A percentile compares a stretch with the other conserved stretches of the same genome.
Conservation (phyloP, 30 jellyfish, hydroid and myxozoan genomes). For the Pseudorhiza aurosa region DNA sequence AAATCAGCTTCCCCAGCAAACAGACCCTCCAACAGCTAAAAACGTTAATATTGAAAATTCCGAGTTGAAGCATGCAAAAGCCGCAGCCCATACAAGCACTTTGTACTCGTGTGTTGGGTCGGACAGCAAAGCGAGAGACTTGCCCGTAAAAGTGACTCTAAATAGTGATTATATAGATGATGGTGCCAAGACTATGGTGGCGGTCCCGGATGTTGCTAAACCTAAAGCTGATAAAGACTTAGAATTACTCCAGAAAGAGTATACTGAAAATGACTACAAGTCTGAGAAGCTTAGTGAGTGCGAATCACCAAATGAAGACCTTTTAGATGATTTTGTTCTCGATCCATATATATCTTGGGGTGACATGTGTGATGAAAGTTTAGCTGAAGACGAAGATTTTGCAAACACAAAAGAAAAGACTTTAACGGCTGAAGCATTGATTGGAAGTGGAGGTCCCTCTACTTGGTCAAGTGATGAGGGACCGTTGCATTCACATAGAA, state of each 20-base stretch:
- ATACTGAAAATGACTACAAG: neutral
- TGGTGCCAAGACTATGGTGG: neutral
- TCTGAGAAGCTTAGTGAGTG: neutral
- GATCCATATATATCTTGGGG: slow-evolving; percentile 59
- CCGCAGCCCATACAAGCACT: neutral
- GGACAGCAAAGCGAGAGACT: neutral
- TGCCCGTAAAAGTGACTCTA: neutral
- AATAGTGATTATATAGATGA: neutral
- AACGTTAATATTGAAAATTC: neutral
- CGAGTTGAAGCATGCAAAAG: neutral
- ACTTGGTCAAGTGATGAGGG: slow-evolving; percentile 64
- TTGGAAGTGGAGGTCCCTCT: slow-evolving; percentile 54
- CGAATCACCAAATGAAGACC: slow-evolving; percentile 15
- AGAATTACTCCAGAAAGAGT: neutral
- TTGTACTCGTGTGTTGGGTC: neutral
- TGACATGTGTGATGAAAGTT: slow-evolving; percentile 34
- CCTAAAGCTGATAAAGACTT: neutral
- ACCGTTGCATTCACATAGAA: slow-evolving; percentile 1
- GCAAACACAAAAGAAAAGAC: neutral
- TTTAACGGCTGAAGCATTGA: slow-evolving; percentile 10
- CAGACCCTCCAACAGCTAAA: neutral
- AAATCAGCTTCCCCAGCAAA: neutral
- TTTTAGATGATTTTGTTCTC: slow-evolving; percentile 29
- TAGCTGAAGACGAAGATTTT: slow-evolving; percentile 3
- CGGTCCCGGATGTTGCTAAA: slow-evolving; percentile 35